Base-by-base conservation (phyloP, 2,888 invertebrate genomes). In the Myopa tessellatipennis region DNA sequence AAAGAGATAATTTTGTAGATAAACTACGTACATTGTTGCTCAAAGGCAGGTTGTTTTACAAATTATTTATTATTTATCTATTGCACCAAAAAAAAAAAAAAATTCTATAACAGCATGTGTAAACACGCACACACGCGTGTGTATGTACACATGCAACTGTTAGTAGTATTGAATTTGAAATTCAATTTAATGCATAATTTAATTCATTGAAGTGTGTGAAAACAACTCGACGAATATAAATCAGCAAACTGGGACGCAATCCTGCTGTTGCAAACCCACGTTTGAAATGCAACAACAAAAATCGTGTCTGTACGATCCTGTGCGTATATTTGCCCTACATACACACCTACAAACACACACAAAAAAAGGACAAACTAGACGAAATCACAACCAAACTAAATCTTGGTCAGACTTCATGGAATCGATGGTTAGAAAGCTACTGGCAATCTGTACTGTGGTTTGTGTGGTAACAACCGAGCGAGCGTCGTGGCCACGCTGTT, bases 171-270 rank as follows among this genome's bases (percentile, higher is more conserved):
- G 55, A 60, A 58, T 72, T 72, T 72, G 71, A 60, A 58, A 72
- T 72, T 45, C 45, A 45, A 45, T 72, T 72, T 40, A 58, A 58
- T 72, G 71, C 58, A n/a, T n/a, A n/a, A n/a, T n/a, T n/a, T n/a
- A 72, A 60, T 72, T 60, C 58, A 38, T 4, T 18, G 60, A 6
- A 71, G 36, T 38, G 60, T 16, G 40, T n/a, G 16, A 10, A 72
- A 58, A 36, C 16, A 58, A 72, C 58, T n/a, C n/a, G 38, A 18
- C 60, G 2, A 72, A 60, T 16, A 16, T 38, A 8, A 38, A 14
- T 34, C 16, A 71, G 14, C 36, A n/a, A 60, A 71, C 34, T 14
- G 12, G 40, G 18, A 26, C 45, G 10, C 50, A 26, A 26, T n/a
- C 26, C 40, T n/a, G 10, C 8, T 69, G 69, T 8, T 26, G 18